Conservation (phyloP, 2,113 vertebrate genomes). For the Bucco capensis region DNA sequence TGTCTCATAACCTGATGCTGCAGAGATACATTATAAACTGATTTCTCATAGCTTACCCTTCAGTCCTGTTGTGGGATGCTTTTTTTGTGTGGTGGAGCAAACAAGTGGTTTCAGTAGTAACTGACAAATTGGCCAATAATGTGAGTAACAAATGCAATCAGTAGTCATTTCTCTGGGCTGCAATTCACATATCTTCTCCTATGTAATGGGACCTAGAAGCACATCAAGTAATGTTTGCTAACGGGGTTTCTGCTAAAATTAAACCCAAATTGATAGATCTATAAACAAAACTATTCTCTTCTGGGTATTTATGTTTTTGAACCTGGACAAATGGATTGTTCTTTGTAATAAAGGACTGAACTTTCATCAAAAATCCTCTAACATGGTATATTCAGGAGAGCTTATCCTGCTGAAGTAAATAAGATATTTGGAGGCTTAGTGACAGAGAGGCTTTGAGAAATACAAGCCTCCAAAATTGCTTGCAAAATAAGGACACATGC, state of each 20-base stretch:
- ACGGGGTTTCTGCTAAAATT: neutral
- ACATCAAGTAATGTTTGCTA: slow-evolving; percentile 15
- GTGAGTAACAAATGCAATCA: slow-evolving; percentile 42
- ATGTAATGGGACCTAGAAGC: neutral
- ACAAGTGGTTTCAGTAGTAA: slow-evolving; percentile 9
- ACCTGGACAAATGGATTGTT: neutral
- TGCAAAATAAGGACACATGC: neutral
- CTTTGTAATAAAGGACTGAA: neutral
- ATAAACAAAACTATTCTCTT: slow-evolving; percentile 2
- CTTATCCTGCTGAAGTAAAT: neutral
- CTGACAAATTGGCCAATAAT: slow-evolving; percentile 62
- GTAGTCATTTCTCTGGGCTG: neutral
- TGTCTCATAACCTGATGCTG: neutral
- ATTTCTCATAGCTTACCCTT: neutral
- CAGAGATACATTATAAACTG: neutral
- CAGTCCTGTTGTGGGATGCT: neutral
- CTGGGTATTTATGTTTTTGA: neutral
- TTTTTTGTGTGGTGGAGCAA: neutral
- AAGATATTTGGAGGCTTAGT: neutral
- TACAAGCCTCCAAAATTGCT: neutral
- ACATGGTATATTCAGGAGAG: neutral
- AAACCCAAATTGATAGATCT: neutral
- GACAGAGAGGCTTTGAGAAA: neutral
- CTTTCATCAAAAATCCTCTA: neutral
- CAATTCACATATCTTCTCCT: slow-evolving; percentile 52